These are phyloP conservation scores for Nymphalis io DNA, from an alignment of 1,140 invertebrate genomes.

Conservation along the genomic window DNA sequence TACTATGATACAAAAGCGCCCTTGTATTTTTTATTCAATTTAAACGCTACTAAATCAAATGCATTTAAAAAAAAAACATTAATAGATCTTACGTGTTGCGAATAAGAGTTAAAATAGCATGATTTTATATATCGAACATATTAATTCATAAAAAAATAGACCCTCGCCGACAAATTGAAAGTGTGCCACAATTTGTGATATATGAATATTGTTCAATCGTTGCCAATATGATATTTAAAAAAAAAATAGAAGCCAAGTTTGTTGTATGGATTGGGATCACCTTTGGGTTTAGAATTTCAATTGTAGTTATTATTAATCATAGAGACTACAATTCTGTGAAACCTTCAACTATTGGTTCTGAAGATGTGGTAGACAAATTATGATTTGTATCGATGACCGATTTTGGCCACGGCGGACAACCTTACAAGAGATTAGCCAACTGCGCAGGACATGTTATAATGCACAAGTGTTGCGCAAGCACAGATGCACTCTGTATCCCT, in stretches of 20 bases:
- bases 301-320: too few relatives aligned
- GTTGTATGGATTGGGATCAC: neutral
- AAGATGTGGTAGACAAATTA: too few relatives aligned
- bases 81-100: slow-evolving; percentile 11
- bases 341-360: too few relatives aligned
- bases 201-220: slow-evolving; percentile 16
- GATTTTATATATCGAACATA: slow-evolving; percentile 12
- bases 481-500: too few relatives aligned
- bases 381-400: too few relatives aligned
- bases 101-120: slow-evolving; percentile 18
- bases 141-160: slow-evolving; percentile 40
- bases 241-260: neutral
- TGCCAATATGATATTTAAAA: slow-evolving; percentile 23
- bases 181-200: neutral
- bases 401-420: too few relatives aligned
- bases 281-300: too few relatives aligned
- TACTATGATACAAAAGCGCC: slow-evolving; percentile 31
- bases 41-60: slow-evolving; percentile 19
- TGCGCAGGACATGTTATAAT: too few relatives aligned
- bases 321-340: too few relatives aligned
- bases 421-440: too few relatives aligned
- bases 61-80: neutral
- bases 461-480: too few relatives aligned
- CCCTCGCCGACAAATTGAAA: neutral
- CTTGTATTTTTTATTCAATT: slow-evolving; percentile 29